phyloP scores from a whole-genome alignment of 2,797 vertebrate species.

The Rhincodon typus region DNA sequence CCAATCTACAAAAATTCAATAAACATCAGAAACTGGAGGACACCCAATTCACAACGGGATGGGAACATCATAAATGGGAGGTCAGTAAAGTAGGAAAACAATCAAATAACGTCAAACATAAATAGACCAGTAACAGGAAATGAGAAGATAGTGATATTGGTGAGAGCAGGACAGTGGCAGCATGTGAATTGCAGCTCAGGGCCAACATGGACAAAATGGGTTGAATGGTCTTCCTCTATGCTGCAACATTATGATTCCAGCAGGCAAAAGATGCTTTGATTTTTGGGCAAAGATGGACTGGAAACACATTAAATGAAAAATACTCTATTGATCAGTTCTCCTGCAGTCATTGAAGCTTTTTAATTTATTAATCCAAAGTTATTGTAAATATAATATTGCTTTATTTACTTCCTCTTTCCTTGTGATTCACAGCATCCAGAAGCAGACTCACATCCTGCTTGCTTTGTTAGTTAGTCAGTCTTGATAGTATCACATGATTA shows the following conservation, averaged over 20 bases:
- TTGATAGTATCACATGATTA: neutral
- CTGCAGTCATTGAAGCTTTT: neutral
- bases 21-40: neutral
- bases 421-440: neutral
- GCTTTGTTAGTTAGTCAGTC: neutral
- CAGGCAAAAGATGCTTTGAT: neutral
- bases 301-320: neutral
- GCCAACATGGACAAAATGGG: too few relatives aligned
- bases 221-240: too few relatives aligned
- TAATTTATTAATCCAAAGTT: neutral
- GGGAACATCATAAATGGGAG: neutral
- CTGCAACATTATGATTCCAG: too few relatives aligned
- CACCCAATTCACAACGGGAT: neutral
- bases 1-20: neutral
- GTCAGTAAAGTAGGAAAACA: neutral
- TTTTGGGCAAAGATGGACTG: neutral
- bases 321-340: neutral
- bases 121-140: neutral
- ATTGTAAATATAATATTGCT: neutral
- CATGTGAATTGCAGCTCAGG: too few relatives aligned
- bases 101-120: neutral
- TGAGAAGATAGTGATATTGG: too few relatives aligned
- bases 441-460: neutral
- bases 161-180: too few relatives aligned
- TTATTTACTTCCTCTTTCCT: neutral